Conservation (phyloP, 1,140 invertebrate genomes). For the Halotydeus destructor region DNA sequence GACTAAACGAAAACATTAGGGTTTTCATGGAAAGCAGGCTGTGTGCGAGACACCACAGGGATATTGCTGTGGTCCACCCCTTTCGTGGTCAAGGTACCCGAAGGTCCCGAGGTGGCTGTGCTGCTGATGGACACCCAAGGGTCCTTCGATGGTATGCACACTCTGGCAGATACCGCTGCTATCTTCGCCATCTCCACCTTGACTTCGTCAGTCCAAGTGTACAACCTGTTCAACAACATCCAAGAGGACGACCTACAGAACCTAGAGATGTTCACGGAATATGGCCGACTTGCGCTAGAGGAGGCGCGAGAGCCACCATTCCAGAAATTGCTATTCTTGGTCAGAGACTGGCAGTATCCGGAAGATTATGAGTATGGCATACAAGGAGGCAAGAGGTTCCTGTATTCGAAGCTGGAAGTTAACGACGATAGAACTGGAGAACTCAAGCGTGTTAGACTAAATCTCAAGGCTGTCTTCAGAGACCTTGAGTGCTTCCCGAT, state of each 20-base stretch:
- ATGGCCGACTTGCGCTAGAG: constrained; percentile 76
- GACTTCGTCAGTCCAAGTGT: constrained; percentile 33
- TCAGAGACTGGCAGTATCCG: constrained; percentile 94
- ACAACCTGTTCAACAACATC: constrained; percentile 31
- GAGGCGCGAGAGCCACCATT: constrained; percentile 50
- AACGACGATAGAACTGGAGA: constrained; percentile 85
- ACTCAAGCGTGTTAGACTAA: constrained; percentile 73
- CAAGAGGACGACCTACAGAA: constrained; percentile 31
- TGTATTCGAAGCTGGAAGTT: constrained; percentile 67
- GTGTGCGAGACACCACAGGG: constrained; percentile 81
- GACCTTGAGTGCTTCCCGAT: constrained; percentile 90
- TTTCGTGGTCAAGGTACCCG: constrained; percentile 32
- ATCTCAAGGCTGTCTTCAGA: constrained; percentile 83
- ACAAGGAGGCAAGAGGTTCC: constrained; percentile 60
- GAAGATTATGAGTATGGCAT: constrained; percentile 86
- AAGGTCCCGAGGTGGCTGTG: constrained; percentile 32
- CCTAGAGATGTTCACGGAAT: constrained; percentile 59
- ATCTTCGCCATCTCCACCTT: constrained; percentile 57
- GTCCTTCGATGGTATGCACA: constrained; percentile 87
- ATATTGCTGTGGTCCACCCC: constrained; percentile 89
- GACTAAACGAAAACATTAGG: no score
- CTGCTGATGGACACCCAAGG: constrained; percentile 92
- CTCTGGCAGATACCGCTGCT: constrained; percentile 85
- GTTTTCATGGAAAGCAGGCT: constrained; percentile 83
- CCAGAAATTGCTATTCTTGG: constrained; percentile 74